Conservation (phyloP, 2,113 vertebrate genomes). For the Paracanthobrama guichenoti region DNA sequence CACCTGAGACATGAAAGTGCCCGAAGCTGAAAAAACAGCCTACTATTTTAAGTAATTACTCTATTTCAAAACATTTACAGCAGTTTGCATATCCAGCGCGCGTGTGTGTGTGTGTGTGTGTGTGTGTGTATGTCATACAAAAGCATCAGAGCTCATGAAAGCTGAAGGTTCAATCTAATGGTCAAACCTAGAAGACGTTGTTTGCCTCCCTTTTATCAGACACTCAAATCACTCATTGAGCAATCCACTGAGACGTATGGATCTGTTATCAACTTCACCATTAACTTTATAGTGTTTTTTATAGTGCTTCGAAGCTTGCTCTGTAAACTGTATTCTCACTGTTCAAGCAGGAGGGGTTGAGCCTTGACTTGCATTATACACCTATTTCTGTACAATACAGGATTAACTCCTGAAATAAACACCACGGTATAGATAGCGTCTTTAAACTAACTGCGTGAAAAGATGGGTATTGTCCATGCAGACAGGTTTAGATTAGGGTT, state of each 20-base stretch:
- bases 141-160: constrained; percentile 8
- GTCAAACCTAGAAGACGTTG: neutral
- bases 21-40: neutral
- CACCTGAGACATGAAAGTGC: neutral
- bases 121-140: neutral
- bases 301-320: constrained; percentile 37
- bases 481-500: constrained; percentile 41
- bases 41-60: no score
- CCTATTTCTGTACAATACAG: constrained; percentile 65
- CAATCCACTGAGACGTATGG: neutral
- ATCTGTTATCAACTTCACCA: neutral
- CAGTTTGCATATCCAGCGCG: neutral
- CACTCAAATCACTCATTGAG: constrained; percentile 9
- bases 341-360: constrained; percentile 43
- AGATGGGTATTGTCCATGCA: constrained; percentile 50
- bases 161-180: constrained; percentile 1
- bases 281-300: constrained; percentile 27
- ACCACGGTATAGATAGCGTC: constrained; percentile 62
- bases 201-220: constrained; percentile 14
- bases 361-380: constrained; percentile 51
- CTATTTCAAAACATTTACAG: neutral
- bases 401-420: constrained; percentile 65
- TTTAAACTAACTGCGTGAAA: constrained; percentile 50
- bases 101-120: no score
- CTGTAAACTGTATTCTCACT: neutral